A percentile compares a stretch with the other conserved stretches of the same genome.
phyloP scores from a whole-genome alignment of 2,888 invertebrate species.

The Sepioteuthis lessoniana region DNA sequence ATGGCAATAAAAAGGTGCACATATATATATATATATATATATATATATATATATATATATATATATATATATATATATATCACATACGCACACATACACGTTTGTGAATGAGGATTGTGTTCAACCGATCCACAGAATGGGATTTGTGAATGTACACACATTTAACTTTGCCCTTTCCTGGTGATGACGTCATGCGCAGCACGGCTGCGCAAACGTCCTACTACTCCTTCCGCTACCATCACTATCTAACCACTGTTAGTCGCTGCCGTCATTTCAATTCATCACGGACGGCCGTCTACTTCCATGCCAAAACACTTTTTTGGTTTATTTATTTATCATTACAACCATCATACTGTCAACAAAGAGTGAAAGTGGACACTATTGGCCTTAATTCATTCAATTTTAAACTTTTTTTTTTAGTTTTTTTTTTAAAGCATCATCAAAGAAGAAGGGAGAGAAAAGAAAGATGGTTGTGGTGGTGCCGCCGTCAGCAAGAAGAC shows the following conservation, averaged over 20 bases:
- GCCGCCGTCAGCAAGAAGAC: background rate
- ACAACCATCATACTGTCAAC: background rate
- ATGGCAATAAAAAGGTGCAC: no score
- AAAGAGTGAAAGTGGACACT: background rate
- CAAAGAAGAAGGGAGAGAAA: background rate
- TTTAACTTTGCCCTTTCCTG: slow-evolving; percentile 15
- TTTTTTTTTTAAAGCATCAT: background rate
- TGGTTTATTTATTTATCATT: background rate
- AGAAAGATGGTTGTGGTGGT: background rate
- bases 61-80: no score
- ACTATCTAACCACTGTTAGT: background rate
- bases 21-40: no score
- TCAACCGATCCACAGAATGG: background rate
- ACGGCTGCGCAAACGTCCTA: slow-evolving; percentile 58
- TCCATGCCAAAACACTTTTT: background rate
- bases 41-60: no score
- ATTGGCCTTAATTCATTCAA: background rate
- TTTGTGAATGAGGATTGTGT: background rate
- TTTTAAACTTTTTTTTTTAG: background rate
- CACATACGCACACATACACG: no score
- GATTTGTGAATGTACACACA: background rate
- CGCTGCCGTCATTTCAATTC: slow-evolving; percentile 16
- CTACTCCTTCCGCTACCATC: background rate
- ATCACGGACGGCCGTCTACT: background rate
- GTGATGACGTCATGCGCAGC: slow-evolving; percentile 65